Evolutionary conservation across 2,113 vertebrate genomes (phyloP).

Genomic region (Paedocypris sp.): DNA sequence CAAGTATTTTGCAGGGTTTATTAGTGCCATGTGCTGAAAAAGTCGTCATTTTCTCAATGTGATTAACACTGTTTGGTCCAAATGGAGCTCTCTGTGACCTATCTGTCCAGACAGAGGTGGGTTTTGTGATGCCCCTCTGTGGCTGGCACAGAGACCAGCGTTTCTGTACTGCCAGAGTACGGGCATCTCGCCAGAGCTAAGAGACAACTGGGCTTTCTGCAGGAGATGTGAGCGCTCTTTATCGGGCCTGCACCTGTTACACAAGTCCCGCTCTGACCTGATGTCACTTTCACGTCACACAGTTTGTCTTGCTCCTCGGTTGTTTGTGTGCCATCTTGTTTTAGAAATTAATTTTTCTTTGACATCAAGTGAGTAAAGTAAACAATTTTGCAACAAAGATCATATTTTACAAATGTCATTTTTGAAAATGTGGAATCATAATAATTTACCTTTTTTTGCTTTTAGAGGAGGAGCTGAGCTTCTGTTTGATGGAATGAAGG

Average conservation of each 20-base stretch:
- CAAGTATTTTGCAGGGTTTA: background rate
- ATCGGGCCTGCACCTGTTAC: conserved; percentile 41
- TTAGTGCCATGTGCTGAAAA: background rate
- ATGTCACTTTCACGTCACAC: background rate
- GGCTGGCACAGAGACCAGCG: conserved; percentile 17
- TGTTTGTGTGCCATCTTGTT: background rate
- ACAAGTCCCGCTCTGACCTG: conserved; percentile 6
- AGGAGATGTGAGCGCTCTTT: conserved; percentile 44
- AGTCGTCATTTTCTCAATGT: conserved; percentile 26
- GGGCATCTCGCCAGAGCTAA: conserved; percentile 35
- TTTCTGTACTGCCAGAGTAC: conserved; percentile 17
- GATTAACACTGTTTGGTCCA: conserved; percentile 17
- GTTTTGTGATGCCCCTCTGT: conserved; percentile 18
- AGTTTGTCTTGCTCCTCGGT: background rate
- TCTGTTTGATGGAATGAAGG: conserved; percentile 82
- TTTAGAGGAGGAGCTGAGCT: conserved; percentile 89
- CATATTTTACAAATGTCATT: no score
- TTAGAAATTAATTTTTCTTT: no score
- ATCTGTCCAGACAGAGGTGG: conserved; percentile 11
- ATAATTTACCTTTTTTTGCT: conserved; percentile 21
- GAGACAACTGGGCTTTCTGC: conserved; percentile 41
- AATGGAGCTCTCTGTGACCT: conserved; percentile 12
- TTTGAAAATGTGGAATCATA: no score
- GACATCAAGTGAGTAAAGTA: no score
- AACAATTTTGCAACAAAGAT: no score